Conservation (phyloP, 2,113 vertebrate genomes). For the Lutjanus erythropterus region DNA sequence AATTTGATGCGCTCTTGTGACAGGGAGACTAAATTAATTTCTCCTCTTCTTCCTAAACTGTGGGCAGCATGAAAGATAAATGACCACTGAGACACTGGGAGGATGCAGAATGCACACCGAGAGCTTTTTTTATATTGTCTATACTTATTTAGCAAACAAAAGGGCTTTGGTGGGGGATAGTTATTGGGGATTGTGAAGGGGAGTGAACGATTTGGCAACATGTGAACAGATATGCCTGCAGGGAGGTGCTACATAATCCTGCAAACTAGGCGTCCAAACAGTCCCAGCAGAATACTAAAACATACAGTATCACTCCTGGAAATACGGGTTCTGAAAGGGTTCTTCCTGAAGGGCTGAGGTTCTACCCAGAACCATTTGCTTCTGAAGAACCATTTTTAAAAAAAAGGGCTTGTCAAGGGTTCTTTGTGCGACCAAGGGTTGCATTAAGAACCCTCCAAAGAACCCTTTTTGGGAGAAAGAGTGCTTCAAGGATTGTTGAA, state of each 20-base stretch:
- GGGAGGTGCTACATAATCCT: conserved; percentile 66
- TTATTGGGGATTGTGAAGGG: neutral
- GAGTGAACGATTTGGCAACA: conserved; percentile 28
- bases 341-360: too few relatives aligned
- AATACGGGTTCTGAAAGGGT: too few relatives aligned
- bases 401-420: too few relatives aligned
- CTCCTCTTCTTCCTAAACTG: conserved; percentile 42
- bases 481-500: too few relatives aligned
- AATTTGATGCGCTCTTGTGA: conserved; percentile 56
- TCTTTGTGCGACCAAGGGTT: too few relatives aligned
- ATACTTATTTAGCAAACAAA: conserved; percentile 67
- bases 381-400: too few relatives aligned
- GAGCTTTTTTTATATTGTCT: conserved; percentile 36
- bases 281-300: conserved; percentile 35
- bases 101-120: conserved; percentile 4
- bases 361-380: too few relatives aligned
- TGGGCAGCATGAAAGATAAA: conserved; percentile 60
- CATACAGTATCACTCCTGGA: conserved; percentile 43
- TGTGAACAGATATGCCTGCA: conserved; percentile 56
- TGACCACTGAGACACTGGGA: conserved; percentile 46
- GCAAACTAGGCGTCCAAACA: conserved; percentile 58
- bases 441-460: too few relatives aligned
- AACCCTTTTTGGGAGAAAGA: too few relatives aligned
- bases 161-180: neutral
- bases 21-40: conserved; percentile 64